Evolutionary conservation across 2,797 vertebrate genomes (phyloP).

Genomic region (Margarornis squamiger): DNA sequence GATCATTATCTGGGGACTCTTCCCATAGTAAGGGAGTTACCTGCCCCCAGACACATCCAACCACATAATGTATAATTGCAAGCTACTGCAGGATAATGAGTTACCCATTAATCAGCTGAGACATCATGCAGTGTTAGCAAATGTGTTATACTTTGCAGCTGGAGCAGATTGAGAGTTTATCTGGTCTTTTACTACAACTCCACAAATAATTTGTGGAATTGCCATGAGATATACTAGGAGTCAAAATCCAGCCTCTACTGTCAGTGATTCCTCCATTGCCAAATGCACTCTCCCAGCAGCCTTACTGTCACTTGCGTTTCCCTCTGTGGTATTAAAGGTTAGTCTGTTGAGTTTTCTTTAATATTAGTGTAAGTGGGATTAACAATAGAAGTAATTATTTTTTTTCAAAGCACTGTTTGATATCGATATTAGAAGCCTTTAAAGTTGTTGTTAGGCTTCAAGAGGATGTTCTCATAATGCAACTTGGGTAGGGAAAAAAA

Average conservation of each 20-base stretch:
- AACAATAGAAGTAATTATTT: not conserved
- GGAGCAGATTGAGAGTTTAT: not conserved
- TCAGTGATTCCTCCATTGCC: not conserved
- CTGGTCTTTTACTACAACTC: not conserved
- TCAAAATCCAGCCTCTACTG: not conserved
- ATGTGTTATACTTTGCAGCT: not conserved
- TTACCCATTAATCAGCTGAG: not conserved
- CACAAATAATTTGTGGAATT: not conserved
- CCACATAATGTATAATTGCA: not conserved
- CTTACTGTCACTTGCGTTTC: not conserved
- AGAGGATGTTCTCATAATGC: not conserved
- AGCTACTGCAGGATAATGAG: not conserved
- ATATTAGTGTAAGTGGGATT: not conserved
- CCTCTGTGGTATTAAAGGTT: not conserved
- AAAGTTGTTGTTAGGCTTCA: not conserved
- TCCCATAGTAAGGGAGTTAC: not conserved
- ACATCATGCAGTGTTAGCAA: not conserved
- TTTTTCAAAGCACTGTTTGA: not conserved
- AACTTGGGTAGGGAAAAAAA: not conserved
- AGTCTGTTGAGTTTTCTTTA: not conserved
- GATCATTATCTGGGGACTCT: not conserved
- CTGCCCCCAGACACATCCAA: not conserved
- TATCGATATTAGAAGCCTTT: not conserved
- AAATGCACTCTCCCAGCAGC: not conserved
- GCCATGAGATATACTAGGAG: not conserved